These are phyloP conservation scores for Amia ocellicauda DNA, from an alignment of 2,113 vertebrate genomes.

Conservation along the genomic window DNA sequence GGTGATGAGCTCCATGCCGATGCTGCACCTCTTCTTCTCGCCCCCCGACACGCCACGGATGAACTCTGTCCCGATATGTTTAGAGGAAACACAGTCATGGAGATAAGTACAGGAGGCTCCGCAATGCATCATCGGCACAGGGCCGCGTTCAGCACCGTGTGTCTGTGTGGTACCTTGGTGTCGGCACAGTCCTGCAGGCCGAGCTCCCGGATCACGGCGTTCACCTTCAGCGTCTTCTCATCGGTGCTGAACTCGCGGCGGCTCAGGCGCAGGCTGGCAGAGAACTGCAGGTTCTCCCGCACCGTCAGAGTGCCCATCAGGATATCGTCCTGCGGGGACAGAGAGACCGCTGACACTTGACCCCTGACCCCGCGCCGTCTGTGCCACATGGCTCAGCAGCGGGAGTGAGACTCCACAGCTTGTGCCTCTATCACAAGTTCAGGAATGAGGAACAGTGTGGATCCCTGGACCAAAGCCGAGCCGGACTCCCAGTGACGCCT, in stretches of 20 bases:
- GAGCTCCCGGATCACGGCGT: conserved; percentile 59
- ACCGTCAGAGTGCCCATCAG: conserved; percentile 69
- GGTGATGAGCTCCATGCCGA: conserved; percentile 73
- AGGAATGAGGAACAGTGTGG: too few relatives aligned
- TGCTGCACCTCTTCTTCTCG: conserved; percentile 73
- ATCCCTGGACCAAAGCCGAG: too few relatives aligned
- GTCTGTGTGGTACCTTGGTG: conserved; percentile 57
- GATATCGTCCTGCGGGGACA: conserved; percentile 58
- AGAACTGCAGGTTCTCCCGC: conserved; percentile 71
- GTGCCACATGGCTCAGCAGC: too few relatives aligned
- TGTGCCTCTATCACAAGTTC: too few relatives aligned
- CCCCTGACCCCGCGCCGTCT: too few relatives aligned
- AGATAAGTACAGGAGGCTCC: background rate
- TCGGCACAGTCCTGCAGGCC: conserved; percentile 63
- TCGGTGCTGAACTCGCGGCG: conserved; percentile 33
- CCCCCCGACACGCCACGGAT: conserved; percentile 70
- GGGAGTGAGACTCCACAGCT: too few relatives aligned
- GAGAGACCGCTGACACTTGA: too few relatives aligned
- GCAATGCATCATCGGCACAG: too few relatives aligned
- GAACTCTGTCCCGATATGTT: conserved; percentile 70
- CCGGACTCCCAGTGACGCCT: too few relatives aligned
- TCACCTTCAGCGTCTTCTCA: conserved; percentile 58
- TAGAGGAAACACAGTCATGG: conserved; percentile 7
- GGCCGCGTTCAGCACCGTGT: background rate
- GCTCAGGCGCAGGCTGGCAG: conserved; percentile 63